Evolutionary conservation across 2,113 vertebrate genomes (phyloP).

Genomic region (Bufo gargarizans): DNA sequence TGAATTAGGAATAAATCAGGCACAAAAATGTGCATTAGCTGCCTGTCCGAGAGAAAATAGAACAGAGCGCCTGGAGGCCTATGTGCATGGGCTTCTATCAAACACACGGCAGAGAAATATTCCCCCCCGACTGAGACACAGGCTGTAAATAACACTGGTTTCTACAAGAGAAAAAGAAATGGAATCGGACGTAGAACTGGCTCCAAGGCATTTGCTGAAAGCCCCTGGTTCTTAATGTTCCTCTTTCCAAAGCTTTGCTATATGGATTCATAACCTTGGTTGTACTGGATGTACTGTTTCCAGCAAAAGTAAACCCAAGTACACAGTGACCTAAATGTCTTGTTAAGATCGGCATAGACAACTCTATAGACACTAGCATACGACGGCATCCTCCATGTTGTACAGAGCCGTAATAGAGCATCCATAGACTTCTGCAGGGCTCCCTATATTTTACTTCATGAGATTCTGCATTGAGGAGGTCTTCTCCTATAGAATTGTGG

Average conservation of each 20-base stretch:
- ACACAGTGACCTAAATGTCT: not conserved
- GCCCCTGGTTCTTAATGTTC: not conserved
- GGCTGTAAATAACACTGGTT: conserved; percentile 2
- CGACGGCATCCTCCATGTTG: not conserved
- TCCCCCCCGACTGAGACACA: not conserved
- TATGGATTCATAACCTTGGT: not conserved
- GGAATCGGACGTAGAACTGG: conserved; percentile 6
- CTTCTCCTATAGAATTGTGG: not conserved
- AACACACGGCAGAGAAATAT: conserved; percentile 11
- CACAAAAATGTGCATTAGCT: conserved; percentile 55
- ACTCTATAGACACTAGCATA: too few relatives aligned
- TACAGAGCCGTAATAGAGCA: not conserved
- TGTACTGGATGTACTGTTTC: not conserved
- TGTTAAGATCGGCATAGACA: not conserved
- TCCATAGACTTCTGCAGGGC: not conserved
- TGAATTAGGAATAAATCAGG: conserved; percentile 51
- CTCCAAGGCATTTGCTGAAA: conserved; percentile 25
- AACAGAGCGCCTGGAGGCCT: conserved; percentile 10
- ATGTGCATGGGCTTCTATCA: conserved; percentile 43
- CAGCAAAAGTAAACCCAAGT: not conserved
- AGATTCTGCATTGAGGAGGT: not conserved
- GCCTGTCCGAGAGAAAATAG: conserved; percentile 22
- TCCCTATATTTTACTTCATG: not conserved
- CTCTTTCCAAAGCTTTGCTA: not conserved
- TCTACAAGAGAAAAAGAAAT: not conserved